These are phyloP conservation scores for Erpetoichthys calabaricus DNA, from an alignment of 2,797 vertebrate species.

Conservation along the genomic window DNA sequence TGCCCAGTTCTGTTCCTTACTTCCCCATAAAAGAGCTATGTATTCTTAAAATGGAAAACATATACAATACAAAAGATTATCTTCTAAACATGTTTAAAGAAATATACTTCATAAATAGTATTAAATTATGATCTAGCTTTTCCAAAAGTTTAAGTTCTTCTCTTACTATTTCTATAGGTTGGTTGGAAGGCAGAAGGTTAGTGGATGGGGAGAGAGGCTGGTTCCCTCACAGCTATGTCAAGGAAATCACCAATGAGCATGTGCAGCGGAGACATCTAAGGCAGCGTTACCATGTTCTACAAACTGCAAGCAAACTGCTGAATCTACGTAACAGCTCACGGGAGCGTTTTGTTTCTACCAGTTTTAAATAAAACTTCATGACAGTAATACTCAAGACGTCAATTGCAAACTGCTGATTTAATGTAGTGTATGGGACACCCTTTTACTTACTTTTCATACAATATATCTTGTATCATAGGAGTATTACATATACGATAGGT, in stretches of 20 bases:
- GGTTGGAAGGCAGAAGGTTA: constrained; percentile 16
- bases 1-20: too few species aligned
- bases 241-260: constrained; percentile 20
- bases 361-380: constrained; percentile 10
- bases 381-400: neutral
- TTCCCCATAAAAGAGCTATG: too few species aligned
- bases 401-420: too few species aligned
- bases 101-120: too few species aligned
- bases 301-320: constrained; percentile 13
- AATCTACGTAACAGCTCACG: constrained; percentile 5
- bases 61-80: too few species aligned
- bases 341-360: constrained; percentile 9
- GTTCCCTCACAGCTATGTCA: constrained; percentile 16
- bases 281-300: constrained; percentile 19
- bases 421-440: too few species aligned
- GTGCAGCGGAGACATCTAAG: constrained; percentile 18
- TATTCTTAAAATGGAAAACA: too few species aligned
- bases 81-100: too few species aligned
- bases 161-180: constrained; percentile 10
- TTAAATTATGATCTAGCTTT: too few species aligned
- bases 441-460: too few species aligned
- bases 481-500: too few species aligned
- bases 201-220: constrained; percentile 16
- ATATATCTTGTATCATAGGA: too few species aligned
- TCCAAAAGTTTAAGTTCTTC: neutral